Base-by-base conservation (phyloP, 2,113 vertebrate species). In the Calypte anna region DNA sequence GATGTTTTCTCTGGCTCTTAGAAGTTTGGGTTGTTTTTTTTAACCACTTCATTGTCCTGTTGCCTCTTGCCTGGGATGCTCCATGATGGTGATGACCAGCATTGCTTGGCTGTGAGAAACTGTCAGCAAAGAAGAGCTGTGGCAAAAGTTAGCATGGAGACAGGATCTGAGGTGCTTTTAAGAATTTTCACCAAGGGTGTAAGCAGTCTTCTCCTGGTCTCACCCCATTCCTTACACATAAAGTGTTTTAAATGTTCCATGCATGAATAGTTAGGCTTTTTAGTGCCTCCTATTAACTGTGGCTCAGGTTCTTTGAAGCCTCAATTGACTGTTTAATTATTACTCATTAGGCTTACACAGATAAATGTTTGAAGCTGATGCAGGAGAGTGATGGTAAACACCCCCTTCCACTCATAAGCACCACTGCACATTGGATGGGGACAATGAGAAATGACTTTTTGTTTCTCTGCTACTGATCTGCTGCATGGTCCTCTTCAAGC, bases 51-150 rank as follows among this genome's bases (percentile, higher is more conserved):
- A 23, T 10, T 62, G 4, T 79, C 10, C 7, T 67, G 8, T 38
- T 86, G 11, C 22, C 5, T 54, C 24, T 7, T 54, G 5, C 38
- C 28, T 33, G 19, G 18, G 48, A 33, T 31, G 30, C 1, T 0
- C 19, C 0, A 0, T 28, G 7, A 15, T 46, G 27, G 27, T 44
- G 62, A 44, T 0, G 1, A 58, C 5, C 3, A 0, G 13, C 24
- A 7, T 7, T 16, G 8, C 23, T 55, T 74, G 20, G 12, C 3
- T 51, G 23, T 30, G 24, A 51, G 31, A 33, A 70, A 5, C 4
- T 18, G 8, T 43, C 24, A 8, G 22, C 19, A 44, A 43, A 64
- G 12, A 17, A 22, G 7, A 59, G 0, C 33, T 54, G 12, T 54
- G 62, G 30, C 43, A 22, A 64, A 64, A 79, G 28, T 59, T 51